Conservation (phyloP, 2,888 invertebrate species). For the Ganaspis brasiliensis region DNA sequence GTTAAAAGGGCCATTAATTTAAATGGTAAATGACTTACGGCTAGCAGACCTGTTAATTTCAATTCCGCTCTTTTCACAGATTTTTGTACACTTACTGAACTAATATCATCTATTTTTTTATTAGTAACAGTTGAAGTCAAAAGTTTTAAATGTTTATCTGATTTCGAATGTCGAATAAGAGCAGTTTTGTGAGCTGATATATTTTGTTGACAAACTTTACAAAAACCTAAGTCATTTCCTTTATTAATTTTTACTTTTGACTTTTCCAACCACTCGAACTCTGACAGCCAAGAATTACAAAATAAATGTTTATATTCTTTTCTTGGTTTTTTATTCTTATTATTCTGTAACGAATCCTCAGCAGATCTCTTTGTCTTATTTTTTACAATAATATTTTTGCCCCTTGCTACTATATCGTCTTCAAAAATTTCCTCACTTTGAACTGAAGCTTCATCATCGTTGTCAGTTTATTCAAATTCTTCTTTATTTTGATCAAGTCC, state of each 20-base stretch:
- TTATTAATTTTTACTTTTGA: background rate
- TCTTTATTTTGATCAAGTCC: too few relatives aligned
- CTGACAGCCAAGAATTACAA: background rate
- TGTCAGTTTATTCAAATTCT: too few relatives aligned
- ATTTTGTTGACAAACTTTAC: background rate
- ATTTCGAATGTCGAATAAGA: conserved; percentile 15
- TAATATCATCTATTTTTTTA: background rate
- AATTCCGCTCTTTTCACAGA: conserved; percentile 46
- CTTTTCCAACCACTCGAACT: conserved; percentile 16
- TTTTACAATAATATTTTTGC: background rate
- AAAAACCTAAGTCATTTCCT: background rate
- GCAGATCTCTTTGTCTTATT: background rate
- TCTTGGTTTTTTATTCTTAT: background rate
- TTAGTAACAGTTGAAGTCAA: background rate
- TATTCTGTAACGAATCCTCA: background rate
- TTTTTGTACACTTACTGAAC: background rate
- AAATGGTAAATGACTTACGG: conserved; percentile 51
- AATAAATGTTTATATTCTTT: background rate
- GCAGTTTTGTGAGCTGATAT: conserved; percentile 13
- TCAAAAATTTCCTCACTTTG: background rate
- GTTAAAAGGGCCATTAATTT: conserved; percentile 48
- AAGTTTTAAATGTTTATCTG: background rate
- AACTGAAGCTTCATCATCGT: background rate
- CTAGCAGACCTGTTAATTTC: conserved; percentile 45
- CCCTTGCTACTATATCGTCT: background rate